phyloP scores from a whole-genome alignment of 1,140 invertebrate genomes.

The Pseudomyrmex concolor region DNA sequence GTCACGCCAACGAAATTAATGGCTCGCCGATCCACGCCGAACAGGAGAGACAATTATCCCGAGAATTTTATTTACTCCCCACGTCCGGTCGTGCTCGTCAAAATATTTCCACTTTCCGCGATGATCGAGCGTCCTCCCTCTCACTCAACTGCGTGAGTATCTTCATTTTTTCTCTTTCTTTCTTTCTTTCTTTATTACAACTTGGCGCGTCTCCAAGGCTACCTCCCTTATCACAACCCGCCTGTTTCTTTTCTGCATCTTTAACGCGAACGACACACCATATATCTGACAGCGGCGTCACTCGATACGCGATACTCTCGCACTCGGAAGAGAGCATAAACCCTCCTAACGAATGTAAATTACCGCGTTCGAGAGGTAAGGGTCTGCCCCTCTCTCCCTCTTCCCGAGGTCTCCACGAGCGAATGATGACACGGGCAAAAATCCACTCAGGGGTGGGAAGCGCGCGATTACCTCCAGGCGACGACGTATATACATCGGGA shows the following conservation, averaged over 20 bases:
- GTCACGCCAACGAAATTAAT: conserved; percentile 68
- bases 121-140: conserved; percentile 64
- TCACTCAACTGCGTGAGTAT: neutral
- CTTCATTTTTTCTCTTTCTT: neutral
- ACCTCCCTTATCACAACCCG: conserved; percentile 15
- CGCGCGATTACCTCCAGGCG: conserved; percentile 48
- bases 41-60: conserved; percentile 70
- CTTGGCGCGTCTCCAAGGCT: conserved; percentile 63
- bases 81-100: conserved; percentile 55
- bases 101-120: conserved; percentile 70
- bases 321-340: conserved; percentile 44
- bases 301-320: conserved; percentile 64
- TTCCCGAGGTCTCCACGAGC: neutral
- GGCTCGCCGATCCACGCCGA: conserved; percentile 41
- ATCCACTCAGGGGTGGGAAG: conserved; percentile 33
- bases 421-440: conserved; percentile 39
- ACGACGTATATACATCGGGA: conserved; percentile 41
- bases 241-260: conserved; percentile 43
- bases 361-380: conserved; percentile 44
- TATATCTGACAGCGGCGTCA: conserved; percentile 69
- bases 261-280: conserved; percentile 60
- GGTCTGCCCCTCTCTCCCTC: neutral
- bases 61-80: conserved; percentile 67
- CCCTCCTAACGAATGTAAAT: conserved; percentile 56
- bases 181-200: conserved; percentile 7